Evolutionary conservation across 2,113 vertebrate genomes (phyloP), one percentile per base, ranked within the genome.

Genomic region (Octodon degus): DNA sequence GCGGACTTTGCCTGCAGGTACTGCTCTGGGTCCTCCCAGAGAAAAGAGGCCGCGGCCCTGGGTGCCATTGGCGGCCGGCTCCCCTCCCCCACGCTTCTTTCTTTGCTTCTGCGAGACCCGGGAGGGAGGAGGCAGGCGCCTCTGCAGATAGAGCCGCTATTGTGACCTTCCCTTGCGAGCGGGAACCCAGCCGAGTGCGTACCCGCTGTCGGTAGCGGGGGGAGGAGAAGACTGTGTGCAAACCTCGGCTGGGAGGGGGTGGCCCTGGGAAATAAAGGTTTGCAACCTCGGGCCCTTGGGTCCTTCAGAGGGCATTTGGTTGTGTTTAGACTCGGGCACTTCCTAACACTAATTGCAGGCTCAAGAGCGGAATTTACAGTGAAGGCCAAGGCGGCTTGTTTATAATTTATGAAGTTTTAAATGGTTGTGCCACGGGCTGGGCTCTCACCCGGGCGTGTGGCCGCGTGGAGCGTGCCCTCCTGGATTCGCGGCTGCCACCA

Each of bases 401-500:
- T 99, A 99, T 99, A 99, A 99, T 99, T 99, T 99, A 99, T 99
- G 98, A 98, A 98, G 98, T 99, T 99, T 99, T 99, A 99, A 99
- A 99, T 98, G 98, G 98, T 85, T 86, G 85, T 89, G 91, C 96
- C 74, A 65, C 62, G 25, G 92, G 50, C 89, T 79, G 32, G 37
- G 53, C 80, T 89, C 86, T 95, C 62, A 32, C 53, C 27, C 40
- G 11, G 89, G 80, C 87, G 25, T 43, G 72, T 58, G 37, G 62
- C 86, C 76, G 1, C 90, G 81, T 81, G 94, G 96, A 97, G 96
- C 86, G 96, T 94, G 93, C 93, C 88, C 97, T 97, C 96, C 94
- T 90, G 96, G 97, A 97, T 96, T 96, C 95, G n/a, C 43, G 89
- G 82, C 97, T 1, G 0, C 81, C 93, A 92, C 86, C 95, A 93